These are phyloP conservation scores for Conus canariensis DNA, from an alignment of 2,888 invertebrate species.

Conservation along the genomic window DNA sequence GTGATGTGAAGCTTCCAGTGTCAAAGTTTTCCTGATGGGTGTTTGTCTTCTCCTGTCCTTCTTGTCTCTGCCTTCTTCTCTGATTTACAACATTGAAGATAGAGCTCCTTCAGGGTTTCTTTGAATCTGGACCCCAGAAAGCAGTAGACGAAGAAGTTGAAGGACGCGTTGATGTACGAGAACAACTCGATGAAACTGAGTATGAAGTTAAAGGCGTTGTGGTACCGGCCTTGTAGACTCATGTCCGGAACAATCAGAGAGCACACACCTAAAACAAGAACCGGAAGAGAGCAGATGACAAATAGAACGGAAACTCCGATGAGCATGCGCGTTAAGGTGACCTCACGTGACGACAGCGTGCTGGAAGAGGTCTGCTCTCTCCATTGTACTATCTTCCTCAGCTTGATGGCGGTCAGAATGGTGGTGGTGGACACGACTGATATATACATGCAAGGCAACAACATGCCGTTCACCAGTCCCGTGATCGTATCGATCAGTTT, in stretches of 20 bases:
- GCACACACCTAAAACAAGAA: not conserved
- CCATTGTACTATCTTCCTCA: not conserved
- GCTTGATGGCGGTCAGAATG: not conserved
- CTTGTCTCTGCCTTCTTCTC: too few species aligned
- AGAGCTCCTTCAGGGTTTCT: too few species aligned
- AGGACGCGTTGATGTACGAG: too few species aligned
- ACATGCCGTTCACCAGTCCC: not conserved
- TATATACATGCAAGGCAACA: not conserved
- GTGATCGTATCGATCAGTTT: not conserved
- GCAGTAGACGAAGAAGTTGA: too few species aligned
- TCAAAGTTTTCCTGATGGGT: too few species aligned
- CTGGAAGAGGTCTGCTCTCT: not conserved
- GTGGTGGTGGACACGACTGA: not conserved
- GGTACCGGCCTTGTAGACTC: too few species aligned
- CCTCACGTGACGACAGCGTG: not conserved
- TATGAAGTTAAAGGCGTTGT: not conserved
- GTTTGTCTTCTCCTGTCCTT: too few species aligned
- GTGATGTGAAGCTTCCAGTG: too few species aligned
- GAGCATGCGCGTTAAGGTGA: constrained; percentile 5
- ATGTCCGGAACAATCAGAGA: too few species aligned
- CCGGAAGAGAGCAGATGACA: not conserved
- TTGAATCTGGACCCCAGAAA: too few species aligned
- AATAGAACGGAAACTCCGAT: not conserved
- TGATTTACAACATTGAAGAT: too few species aligned
- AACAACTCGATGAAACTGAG: not conserved